Conservation (phyloP, 2,797 vertebrate genomes). For the Gymnothorax reevesii region DNA sequence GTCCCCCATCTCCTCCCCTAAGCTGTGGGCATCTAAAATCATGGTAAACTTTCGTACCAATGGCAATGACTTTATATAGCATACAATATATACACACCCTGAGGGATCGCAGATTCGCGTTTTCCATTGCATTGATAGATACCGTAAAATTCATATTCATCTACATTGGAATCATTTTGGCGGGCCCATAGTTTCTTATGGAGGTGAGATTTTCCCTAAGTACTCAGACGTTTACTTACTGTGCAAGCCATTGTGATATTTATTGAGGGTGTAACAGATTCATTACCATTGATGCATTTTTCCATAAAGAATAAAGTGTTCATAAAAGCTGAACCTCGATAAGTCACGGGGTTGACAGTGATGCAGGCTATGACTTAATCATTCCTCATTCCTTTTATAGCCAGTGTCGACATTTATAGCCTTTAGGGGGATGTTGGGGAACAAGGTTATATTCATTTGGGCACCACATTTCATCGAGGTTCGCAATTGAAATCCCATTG, state of each 20-base stretch:
- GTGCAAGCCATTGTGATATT: slow-evolving; percentile 67
- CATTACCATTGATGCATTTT: slow-evolving; percentile 65
- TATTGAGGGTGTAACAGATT: slow-evolving; percentile 72
- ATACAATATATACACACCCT: too few species aligned
- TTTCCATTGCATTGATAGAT: not conserved
- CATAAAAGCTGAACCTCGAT: slow-evolving; percentile 62
- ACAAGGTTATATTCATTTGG: slow-evolving; percentile 51
- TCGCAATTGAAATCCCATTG: slow-evolving; percentile 40
- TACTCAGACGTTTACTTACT: slow-evolving; percentile 62
- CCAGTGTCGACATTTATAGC: slow-evolving; percentile 64
- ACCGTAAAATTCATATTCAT: not conserved
- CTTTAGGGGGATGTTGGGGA: slow-evolving; percentile 63
- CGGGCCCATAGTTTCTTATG: not conserved
- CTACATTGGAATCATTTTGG: not conserved
- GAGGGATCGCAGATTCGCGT: not conserved
- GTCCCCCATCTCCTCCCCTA: too few species aligned
- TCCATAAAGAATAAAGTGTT: slow-evolving; percentile 57
- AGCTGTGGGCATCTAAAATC: too few species aligned
- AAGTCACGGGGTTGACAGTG: slow-evolving; percentile 58
- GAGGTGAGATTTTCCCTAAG: slow-evolving; percentile 39
- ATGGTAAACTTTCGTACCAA: too few species aligned
- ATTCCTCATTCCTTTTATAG: slow-evolving; percentile 71
- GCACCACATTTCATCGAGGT: slow-evolving; percentile 58
- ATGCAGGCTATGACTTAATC: slow-evolving; percentile 70
- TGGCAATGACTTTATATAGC: too few species aligned